Conservation (phyloP, 2,888 invertebrate genomes). For the Harmothoe impar region DNA sequence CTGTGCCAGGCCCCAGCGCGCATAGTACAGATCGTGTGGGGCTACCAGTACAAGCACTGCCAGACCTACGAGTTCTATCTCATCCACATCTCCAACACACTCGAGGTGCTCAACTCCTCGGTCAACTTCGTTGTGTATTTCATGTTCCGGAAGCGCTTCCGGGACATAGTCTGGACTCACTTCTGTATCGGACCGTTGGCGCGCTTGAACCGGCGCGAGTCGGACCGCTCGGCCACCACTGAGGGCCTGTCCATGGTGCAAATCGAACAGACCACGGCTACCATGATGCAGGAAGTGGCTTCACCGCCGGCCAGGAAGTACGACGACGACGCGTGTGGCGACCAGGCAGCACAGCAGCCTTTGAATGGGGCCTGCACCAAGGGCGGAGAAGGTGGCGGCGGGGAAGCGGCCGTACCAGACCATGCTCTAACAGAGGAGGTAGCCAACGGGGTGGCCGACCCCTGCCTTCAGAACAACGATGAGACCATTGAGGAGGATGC, state of each 20-base stretch:
- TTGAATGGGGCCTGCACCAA: constrained; percentile 15
- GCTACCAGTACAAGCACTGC: constrained; percentile 68
- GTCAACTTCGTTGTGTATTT: constrained; percentile 71
- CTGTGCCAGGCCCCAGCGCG: constrained; percentile 71
- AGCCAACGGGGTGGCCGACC: constrained; percentile 31
- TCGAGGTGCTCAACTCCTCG: constrained; percentile 72
- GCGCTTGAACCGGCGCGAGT: neutral
- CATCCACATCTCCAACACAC: constrained; percentile 70
- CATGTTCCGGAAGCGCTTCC: constrained; percentile 70
- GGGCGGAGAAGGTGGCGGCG: neutral
- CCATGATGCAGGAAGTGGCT: constrained; percentile 14
- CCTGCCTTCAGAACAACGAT: constrained; percentile 34
- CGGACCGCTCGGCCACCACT: constrained; percentile 46
- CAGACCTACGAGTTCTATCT: constrained; percentile 68
- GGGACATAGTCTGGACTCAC: constrained; percentile 65
- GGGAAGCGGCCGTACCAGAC: neutral
- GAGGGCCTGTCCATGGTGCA: constrained; percentile 64
- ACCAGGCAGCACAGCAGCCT: neutral
- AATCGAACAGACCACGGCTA: constrained; percentile 61
- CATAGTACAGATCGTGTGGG: constrained; percentile 66
- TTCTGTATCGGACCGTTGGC: constrained; percentile 63
- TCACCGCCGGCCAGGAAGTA: neutral
- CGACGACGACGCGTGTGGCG: neutral
- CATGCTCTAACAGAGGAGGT: neutral
- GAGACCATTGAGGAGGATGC: neutral